Evolutionary conservation across 1,140 invertebrate species (phyloP), one percentile per base, ranked within the genome.

Genomic region (Monochamus saltuarius): DNA sequence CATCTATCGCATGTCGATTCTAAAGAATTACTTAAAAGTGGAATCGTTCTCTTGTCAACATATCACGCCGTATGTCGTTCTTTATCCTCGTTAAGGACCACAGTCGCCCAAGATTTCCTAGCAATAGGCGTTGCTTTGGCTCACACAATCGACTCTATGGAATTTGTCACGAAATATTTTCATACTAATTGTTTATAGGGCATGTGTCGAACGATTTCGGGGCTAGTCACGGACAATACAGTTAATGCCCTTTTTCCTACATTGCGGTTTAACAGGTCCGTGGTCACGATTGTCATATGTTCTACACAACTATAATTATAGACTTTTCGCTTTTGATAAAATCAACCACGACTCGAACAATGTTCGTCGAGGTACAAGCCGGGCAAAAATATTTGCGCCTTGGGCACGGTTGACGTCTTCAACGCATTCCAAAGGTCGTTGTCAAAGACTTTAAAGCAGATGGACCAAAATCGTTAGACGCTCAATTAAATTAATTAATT

Each of bases 1-100:
- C 35, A 54, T 17, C 51, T 46, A 57, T 57, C 56, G 56, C 56
- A 49, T 57, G 56, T 49, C 56, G 43, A 57, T 57, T 57, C 56
- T 22, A n/a, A 38, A 49, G 22, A 57, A 57, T 56, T 29, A 34
- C 22, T 56, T 39, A 57, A 57, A 57, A 57, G 47, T 57, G 46
- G 45, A 50, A 57, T 57, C 56, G 56, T 57, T 50, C 45, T 57
- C 65, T 68, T 70, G 70, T 72, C 70, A 72, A 70, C 70, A 69
- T 70, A 67, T 72, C 70, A 69, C 51, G 60, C 70, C 68, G 61
- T 70, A 67, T 70, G 70, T 70, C 61, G 66, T 36, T 38, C 39
- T 36, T 47, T 38, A 55, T 59, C 38, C 56, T 39, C 47, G 49
- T 62, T 59, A 59, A 55, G 56, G 52, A 56, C 54, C 50, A 42